These are phyloP conservation scores for Ibidorhyncha struthersii DNA, from an alignment of 2,113 vertebrate species.

Conservation along the genomic window DNA sequence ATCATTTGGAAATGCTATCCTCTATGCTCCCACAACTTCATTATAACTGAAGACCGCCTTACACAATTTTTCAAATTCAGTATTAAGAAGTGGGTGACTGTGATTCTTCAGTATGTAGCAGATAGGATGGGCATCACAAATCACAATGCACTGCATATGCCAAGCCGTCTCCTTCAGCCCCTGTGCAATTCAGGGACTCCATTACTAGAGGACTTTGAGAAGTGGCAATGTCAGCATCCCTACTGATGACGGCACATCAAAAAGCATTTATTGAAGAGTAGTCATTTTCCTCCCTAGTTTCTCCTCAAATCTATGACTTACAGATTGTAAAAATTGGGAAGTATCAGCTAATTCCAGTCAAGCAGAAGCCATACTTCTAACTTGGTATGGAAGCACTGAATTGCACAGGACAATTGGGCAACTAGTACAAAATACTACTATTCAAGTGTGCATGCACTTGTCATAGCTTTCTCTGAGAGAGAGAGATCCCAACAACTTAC, in stretches of 20 bases:
- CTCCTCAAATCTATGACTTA: neutral
- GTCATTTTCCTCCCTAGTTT: neutral
- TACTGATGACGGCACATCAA: neutral
- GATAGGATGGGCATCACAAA: neutral
- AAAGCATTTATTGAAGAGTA: neutral
- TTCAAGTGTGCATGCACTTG: neutral
- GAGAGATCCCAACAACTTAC: neutral
- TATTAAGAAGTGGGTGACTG: neutral
- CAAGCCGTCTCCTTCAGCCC: neutral
- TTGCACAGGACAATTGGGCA: neutral
- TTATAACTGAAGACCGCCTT: neutral
- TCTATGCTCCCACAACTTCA: rapidly evolving
- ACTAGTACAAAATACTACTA: neutral
- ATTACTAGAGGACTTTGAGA: neutral
- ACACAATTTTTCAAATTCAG: neutral
- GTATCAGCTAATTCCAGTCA: neutral
- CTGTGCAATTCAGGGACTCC: neutral
- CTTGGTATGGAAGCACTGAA: neutral
- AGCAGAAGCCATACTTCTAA: neutral
- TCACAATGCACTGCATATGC: neutral
- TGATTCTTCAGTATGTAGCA: neutral
- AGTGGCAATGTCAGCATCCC: neutral
- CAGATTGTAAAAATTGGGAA: neutral
- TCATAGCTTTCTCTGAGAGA: neutral
- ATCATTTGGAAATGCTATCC: neutral